Percentiles rank a stretch among this genome's conserved stretches.
phyloP scores from a whole-genome alignment of 2,113 vertebrate species.

The Catharus bicknelli region DNA sequence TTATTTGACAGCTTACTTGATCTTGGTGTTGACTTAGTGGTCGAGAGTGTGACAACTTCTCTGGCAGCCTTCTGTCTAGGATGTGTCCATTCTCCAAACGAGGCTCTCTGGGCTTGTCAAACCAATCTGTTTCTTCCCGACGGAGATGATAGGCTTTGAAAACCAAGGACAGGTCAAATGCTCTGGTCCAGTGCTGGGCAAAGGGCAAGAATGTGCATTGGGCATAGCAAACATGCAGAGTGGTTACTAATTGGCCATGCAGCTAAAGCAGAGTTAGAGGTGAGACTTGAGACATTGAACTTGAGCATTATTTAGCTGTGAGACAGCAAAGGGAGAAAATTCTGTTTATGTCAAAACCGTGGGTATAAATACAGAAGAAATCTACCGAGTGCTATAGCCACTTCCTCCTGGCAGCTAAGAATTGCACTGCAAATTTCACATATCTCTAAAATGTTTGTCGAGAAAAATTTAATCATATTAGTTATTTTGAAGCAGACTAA shows the following conservation, averaged over 20 bases:
- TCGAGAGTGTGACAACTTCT: conserved; percentile 76
- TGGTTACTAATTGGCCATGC: conserved; percentile 68
- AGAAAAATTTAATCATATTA: neutral
- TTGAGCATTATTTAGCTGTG: neutral
- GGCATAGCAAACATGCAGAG: conserved; percentile 68
- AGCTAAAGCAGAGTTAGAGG: conserved; percentile 61
- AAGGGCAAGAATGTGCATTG: conserved; percentile 61
- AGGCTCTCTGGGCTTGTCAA: conserved; percentile 95
- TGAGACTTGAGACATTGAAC: conserved; percentile 48
- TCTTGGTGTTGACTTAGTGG: conserved; percentile 78
- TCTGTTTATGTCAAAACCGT: neutral
- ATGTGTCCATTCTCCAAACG: conserved; percentile 84
- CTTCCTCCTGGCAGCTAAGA: neutral
- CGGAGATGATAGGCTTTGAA: conserved; percentile 95
- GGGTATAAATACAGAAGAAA: neutral
- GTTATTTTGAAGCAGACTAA: neutral
- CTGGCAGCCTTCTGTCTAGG: conserved; percentile 85
- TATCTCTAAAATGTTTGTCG: neutral
- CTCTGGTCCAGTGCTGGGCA: conserved; percentile 43
- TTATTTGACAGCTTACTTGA: conserved; percentile 82
- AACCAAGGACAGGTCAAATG: conserved; percentile 78
- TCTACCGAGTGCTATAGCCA: neutral
- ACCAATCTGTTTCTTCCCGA: conserved; percentile 98
- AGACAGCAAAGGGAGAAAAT: neutral
- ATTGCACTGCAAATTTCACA: neutral